Evolutionary conservation across 92 coral and sea anemone species (phyloP).

Genomic region (Actinostola sp.): DNA sequence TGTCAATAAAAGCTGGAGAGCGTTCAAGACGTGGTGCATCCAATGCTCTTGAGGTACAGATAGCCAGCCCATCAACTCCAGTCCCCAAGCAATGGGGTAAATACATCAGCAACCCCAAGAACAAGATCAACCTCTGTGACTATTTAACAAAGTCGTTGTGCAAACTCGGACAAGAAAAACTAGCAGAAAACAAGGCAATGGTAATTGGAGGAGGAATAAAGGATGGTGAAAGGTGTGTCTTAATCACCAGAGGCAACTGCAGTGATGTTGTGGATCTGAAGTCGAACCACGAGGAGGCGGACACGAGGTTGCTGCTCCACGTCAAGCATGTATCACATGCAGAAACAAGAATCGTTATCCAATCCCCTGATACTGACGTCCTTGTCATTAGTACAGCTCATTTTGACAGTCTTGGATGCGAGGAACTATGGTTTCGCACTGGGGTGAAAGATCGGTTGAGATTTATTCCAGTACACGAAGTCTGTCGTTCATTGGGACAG

Average conservation of each 20-base stretch:
- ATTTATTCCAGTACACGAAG: too few relatives aligned
- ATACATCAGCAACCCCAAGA: slow-evolving; percentile 35
- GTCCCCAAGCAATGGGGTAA: slow-evolving; percentile 42
- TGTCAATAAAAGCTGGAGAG: slow-evolving; percentile 43
- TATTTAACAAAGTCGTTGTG: slow-evolving; percentile 25
- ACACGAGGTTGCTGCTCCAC: slow-evolving; percentile 60
- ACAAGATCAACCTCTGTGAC: slow-evolving; percentile 29
- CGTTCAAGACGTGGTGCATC: slow-evolving; percentile 27
- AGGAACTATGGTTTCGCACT: slow-evolving; percentile 49
- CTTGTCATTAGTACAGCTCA: slow-evolving; percentile 33
- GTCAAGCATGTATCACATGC: too few relatives aligned
- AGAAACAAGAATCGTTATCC: slow-evolving; percentile 42
- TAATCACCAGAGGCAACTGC: too few relatives aligned
- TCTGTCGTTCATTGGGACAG: too few relatives aligned
- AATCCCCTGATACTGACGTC: slow-evolving; percentile 60
- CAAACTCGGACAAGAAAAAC: slow-evolving; percentile 23
- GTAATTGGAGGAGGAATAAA: slow-evolving; percentile 28
- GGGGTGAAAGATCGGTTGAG: slow-evolving; percentile 55
- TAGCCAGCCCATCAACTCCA: slow-evolving; percentile 41
- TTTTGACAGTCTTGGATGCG: slow-evolving; percentile 36
- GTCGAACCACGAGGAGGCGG: slow-evolving; percentile 66
- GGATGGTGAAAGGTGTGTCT: background rate
- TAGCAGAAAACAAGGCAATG: slow-evolving; percentile 19
- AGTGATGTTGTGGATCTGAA: background rate
- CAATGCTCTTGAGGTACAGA: slow-evolving; percentile 32